Evolutionary conservation across 2,797 vertebrate genomes (phyloP).

Genomic region (Gymnocypris eckloni): DNA sequence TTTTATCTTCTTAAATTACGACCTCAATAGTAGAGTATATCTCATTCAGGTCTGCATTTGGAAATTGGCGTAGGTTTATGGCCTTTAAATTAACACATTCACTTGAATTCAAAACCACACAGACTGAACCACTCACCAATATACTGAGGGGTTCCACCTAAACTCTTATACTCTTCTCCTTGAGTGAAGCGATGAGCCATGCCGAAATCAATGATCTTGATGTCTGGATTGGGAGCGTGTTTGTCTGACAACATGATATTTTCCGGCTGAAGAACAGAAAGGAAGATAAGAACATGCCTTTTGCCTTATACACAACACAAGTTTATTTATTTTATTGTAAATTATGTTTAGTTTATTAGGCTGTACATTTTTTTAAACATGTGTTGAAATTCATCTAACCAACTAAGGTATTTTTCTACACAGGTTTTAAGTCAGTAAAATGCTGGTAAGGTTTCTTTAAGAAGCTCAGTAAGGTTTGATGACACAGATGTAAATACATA

Average conservation of each 20-base stretch:
- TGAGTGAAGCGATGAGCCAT: constrained; percentile 75
- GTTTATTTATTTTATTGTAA: constrained; percentile 4
- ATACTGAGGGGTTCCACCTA: constrained; percentile 80
- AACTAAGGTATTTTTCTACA: neutral
- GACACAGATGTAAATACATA: neutral
- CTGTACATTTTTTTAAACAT: neutral
- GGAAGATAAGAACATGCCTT: neutral
- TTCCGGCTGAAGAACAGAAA: constrained; percentile 74
- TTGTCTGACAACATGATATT: constrained; percentile 85
- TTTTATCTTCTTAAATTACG: neutral
- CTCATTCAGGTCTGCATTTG: constrained; percentile 2
- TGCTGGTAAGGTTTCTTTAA: neutral
- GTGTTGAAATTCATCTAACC: neutral
- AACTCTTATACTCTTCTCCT: constrained; percentile 76
- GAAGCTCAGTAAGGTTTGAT: neutral
- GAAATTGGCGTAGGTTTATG: neutral
- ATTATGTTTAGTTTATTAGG: neutral
- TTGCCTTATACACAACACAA: neutral
- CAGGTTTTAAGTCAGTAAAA: neutral
- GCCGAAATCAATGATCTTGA: constrained; percentile 86
- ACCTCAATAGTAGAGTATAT: neutral
- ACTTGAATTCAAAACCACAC: constrained; percentile 1
- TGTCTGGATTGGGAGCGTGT: constrained; percentile 64
- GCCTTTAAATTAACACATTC: neutral
- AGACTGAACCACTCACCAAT: constrained; percentile 69